Conservation (phyloP, 2,888 invertebrate species). For the Allygus modestus region DNA sequence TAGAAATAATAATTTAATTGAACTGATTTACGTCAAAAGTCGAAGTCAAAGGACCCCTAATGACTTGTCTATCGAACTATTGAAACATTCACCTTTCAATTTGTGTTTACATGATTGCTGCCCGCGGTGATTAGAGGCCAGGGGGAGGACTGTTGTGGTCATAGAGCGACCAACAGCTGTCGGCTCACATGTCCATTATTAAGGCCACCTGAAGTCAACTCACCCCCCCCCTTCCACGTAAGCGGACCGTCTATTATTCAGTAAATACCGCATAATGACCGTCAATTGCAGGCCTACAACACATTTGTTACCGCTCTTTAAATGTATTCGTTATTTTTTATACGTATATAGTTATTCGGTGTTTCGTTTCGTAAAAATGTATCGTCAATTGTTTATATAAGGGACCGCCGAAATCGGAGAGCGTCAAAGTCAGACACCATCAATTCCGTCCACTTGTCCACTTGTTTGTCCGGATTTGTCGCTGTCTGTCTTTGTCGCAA, state of each 20-base stretch:
- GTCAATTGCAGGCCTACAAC: not conserved
- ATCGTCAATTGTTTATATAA: too few relatives aligned
- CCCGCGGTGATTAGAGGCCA: not conserved
- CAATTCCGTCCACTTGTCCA: too few relatives aligned
- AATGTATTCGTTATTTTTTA: too few relatives aligned
- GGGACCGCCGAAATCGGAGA: too few relatives aligned
- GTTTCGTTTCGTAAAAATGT: too few relatives aligned
- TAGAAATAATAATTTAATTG: too few relatives aligned
- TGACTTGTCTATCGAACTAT: not conserved
- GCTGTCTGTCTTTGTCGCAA: too few relatives aligned
- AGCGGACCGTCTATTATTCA: not conserved
- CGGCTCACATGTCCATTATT: constrained; percentile 20
- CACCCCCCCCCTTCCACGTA: not conserved
- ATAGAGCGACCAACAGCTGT: not conserved
- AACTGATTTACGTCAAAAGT: not conserved
- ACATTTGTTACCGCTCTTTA: too few relatives aligned
- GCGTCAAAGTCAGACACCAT: too few relatives aligned
- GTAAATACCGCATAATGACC: not conserved
- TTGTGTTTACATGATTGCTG: not conserved
- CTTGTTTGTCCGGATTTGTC: too few relatives aligned
- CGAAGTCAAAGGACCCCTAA: constrained; percentile 16
- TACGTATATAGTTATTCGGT: too few relatives aligned
- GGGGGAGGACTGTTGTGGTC: constrained; percentile 30
- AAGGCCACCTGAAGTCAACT: constrained; percentile 40
- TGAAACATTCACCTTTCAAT: not conserved